Percentiles rank a stretch among this genome's conserved stretches.
phyloP scores from a whole-genome alignment of 2,888 invertebrate genomes.

The Iphiclides podalirius region DNA sequence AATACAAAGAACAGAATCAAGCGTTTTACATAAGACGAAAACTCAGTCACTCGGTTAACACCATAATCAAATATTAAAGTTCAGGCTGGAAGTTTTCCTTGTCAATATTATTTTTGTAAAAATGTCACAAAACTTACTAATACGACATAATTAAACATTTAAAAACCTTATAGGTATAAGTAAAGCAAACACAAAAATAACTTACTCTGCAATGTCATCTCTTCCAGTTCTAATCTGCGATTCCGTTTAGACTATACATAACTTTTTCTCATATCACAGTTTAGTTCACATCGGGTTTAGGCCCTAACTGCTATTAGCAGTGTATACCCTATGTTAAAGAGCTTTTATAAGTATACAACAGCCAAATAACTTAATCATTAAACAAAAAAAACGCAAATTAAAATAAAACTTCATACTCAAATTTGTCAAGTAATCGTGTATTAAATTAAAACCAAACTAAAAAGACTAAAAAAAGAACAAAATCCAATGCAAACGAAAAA shows the following conservation, averaged over 20 bases:
- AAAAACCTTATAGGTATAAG: too few relatives aligned
- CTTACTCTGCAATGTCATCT: background rate
- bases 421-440: slow-evolving; percentile 34
- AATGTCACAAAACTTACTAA: too few relatives aligned
- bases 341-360: too few relatives aligned
- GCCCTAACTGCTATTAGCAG: background rate
- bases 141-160: too few relatives aligned
- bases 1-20: too few relatives aligned
- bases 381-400: too few relatives aligned
- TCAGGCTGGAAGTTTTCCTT: too few relatives aligned
- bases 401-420: slow-evolving; percentile 23
- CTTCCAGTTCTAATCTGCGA: background rate
- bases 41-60: too few relatives aligned
- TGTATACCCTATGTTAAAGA: too few relatives aligned
- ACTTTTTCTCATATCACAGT: slow-evolving; percentile 1
- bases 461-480: slow-evolving; percentile 30
- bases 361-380: background rate
- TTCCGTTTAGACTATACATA: background rate
- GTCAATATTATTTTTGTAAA: too few relatives aligned
- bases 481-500: slow-evolving; percentile 22
- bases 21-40: too few relatives aligned
- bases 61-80: too few relatives aligned
- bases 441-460: slow-evolving; percentile 26
- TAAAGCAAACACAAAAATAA: background rate
- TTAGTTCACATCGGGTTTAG: background rate